A percentile compares a stretch with the other conserved stretches of the same genome.
phyloP scores from a whole-genome alignment of 2,888 invertebrate species.

The Rhimphoctona megacephalus region DNA sequence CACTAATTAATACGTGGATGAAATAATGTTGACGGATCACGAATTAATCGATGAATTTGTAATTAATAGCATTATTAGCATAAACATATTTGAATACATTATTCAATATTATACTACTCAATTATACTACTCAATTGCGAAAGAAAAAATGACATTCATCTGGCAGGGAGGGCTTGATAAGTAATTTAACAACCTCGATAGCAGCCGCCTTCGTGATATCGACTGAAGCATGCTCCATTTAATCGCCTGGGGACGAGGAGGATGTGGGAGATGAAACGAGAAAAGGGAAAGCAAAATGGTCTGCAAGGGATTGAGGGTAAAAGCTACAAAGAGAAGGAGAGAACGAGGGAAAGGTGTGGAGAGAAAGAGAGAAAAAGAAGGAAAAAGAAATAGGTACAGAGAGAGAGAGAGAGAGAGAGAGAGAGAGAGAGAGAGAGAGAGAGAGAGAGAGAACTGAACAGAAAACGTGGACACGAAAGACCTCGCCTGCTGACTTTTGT shows the following conservation, averaged over 20 bases:
- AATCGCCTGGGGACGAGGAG: conserved; percentile 43
- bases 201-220: conserved; percentile 40
- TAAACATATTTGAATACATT: background rate
- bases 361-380: background rate
- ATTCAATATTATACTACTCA: background rate
- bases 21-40: background rate
- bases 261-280: conserved; percentile 11
- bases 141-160: conserved; percentile 37
- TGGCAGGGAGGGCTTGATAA: conserved; percentile 28
- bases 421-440: background rate
- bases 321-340: conserved; percentile 11
- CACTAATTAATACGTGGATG: background rate
- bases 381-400: background rate
- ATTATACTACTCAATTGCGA: background rate
- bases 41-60: background rate
- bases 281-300: conserved; percentile 28
- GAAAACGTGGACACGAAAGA: conserved; percentile 15
- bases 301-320: conserved; percentile 10
- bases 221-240: conserved; percentile 46
- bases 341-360: background rate
- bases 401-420: background rate
- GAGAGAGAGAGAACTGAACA: background rate
- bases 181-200: conserved; percentile 47
- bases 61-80: background rate
- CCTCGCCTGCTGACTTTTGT: conserved; percentile 38